Evolutionary conservation across 2,113 vertebrate genomes (phyloP).

Genomic region (Dendropsophus ebraccatus): DNA sequence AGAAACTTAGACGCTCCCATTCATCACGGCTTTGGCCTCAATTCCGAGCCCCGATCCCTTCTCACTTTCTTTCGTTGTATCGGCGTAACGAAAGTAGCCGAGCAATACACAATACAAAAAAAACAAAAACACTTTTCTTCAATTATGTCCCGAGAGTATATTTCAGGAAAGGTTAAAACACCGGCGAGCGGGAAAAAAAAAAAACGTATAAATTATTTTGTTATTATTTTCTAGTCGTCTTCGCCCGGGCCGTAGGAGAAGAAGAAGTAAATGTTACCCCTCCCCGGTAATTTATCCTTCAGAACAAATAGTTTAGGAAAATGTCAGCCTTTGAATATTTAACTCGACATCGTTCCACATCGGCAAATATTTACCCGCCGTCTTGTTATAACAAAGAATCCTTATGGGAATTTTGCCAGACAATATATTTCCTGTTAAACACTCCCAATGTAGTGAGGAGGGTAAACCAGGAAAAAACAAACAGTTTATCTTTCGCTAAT

Average conservation of each 20-base stretch:
- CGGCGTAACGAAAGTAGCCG: conserved; percentile 77
- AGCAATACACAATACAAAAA: conserved; percentile 73
- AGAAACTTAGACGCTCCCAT: conserved; percentile 79
- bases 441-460: conserved; percentile 44
- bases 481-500: conserved; percentile 53
- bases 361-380: conserved; percentile 54
- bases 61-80: conserved; percentile 78
- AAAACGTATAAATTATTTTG: conserved; percentile 70
- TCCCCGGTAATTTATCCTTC: conserved; percentile 42
- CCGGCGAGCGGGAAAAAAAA: conserved; percentile 68
- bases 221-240: conserved; percentile 67
- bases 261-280: conserved; percentile 45
- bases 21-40: conserved; percentile 94
- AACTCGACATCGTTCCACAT: conserved; percentile 62
- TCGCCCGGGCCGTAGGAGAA: conserved; percentile 16
- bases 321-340: conserved; percentile 30
- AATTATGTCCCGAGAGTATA: conserved; percentile 69
- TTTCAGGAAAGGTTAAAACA: conserved; percentile 73
- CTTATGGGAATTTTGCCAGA: conserved; percentile 49
- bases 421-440: conserved; percentile 58
- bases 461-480: conserved; percentile 39
- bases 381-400: conserved; percentile 53
- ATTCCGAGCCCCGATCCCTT: conserved; percentile 89
- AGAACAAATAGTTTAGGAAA: conserved; percentile 62
- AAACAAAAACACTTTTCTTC: conserved; percentile 75